A percentile compares a stretch with the other conserved stretches of the same genome.
phyloP scores from a whole-genome alignment of 2,113 vertebrate species.

The Ceyx cyanopectus region DNA sequence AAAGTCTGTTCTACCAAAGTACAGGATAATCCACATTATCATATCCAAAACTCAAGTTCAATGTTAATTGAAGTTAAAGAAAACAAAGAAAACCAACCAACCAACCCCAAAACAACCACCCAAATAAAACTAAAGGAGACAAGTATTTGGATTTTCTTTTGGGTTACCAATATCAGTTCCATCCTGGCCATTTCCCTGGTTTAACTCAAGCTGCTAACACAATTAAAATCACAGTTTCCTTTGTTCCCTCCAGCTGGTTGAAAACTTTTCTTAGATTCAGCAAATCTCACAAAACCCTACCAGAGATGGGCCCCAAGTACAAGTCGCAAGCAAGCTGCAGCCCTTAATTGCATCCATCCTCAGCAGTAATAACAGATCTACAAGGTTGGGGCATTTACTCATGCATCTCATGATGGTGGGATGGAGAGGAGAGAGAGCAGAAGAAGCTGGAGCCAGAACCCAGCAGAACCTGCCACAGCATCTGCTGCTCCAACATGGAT shows the following conservation, averaged over 20 bases:
- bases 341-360: not conserved
- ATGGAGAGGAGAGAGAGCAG: not conserved
- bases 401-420: not conserved
- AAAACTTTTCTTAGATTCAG: not conserved
- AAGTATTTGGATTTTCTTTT: not conserved
- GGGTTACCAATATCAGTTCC: not conserved
- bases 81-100: not conserved
- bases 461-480: not conserved
- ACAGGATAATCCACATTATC: not conserved
- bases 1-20: not conserved
- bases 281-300: not conserved
- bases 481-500: not conserved
- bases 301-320: not conserved
- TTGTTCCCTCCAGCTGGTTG: not conserved
- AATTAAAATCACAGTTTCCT: not conserved
- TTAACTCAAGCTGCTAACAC: not conserved
- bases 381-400: not conserved
- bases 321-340: not conserved
- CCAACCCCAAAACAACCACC: too few species aligned
- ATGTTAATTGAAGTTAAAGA: not conserved
- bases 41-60: not conserved
- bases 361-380: not conserved
- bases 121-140: not conserved
- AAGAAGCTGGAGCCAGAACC: not conserved
- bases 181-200: not conserved